phyloP scores from a whole-genome alignment of 1,140 invertebrate species.

The Bombus huntii region DNA sequence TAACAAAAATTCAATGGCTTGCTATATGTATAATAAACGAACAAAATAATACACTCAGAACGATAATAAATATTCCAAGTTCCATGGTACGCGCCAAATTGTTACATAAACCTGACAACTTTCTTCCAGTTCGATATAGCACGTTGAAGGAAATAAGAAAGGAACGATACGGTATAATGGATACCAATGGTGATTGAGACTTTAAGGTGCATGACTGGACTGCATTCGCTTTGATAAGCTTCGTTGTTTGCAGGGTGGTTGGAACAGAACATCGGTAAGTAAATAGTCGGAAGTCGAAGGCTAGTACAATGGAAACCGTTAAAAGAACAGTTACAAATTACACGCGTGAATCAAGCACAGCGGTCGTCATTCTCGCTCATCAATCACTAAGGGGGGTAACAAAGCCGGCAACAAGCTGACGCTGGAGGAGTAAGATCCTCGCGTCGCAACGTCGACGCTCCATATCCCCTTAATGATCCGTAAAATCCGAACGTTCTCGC shows the following conservation, averaged over 20 bases:
- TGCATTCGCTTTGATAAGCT: neutral
- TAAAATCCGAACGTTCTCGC: conserved; percentile 36
- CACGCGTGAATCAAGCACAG: conserved; percentile 17
- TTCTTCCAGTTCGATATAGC: no score
- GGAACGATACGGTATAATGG: no score
- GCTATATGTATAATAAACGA: no score
- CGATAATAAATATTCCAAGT: no score
- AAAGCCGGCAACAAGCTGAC: conserved; percentile 32
- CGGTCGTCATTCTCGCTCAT: conserved; percentile 7
- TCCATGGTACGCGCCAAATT: no score
- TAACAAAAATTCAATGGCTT: no score
- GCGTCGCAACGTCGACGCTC: neutral
- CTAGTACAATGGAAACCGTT: neutral
- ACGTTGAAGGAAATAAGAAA: no score
- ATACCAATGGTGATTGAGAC: neutral
- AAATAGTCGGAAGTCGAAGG: neutral
- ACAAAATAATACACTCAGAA: no score
- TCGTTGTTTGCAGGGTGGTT: neutral
- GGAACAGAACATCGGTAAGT: neutral
- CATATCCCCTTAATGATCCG: conserved; percentile 35
- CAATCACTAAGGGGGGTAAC: neutral
- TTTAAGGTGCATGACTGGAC: no score
- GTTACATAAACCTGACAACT: no score
- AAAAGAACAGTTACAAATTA: conserved; percentile 33
- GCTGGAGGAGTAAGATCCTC: neutral